These are phyloP conservation scores for Zaprionus bogoriensis DNA, from an alignment of 2,888 invertebrate genomes.

Conservation along the genomic window DNA sequence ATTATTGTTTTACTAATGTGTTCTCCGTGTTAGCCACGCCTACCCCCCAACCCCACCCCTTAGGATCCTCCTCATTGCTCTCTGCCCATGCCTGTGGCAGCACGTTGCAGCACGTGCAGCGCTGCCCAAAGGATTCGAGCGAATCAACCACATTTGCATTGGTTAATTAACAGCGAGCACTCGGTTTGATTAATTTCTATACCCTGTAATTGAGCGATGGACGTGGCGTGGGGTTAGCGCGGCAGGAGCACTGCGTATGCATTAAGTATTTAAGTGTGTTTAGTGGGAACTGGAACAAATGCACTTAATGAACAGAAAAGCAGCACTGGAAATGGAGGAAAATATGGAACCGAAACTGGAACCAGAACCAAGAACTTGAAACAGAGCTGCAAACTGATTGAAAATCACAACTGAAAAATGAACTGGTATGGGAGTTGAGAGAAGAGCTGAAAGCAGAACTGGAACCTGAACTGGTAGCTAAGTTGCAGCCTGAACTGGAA, in stretches of 20 bases:
- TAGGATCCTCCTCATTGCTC: no score
- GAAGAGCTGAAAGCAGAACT: neutral
- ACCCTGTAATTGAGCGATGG: no score
- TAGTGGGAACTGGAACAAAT: neutral
- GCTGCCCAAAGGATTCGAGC: neutral
- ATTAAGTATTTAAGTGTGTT: neutral
- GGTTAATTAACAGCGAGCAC: neutral
- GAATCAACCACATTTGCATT: neutral
- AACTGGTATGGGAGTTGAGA: neutral
- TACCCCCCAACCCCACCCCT: no score
- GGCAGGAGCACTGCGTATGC: no score
- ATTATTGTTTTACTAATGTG: slow-evolving; percentile 63
- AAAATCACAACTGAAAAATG: neutral
- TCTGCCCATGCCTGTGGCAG: no score
- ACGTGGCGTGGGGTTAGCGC: no score
- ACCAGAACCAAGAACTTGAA: neutral
- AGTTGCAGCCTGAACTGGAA: no score
- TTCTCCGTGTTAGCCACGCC: neutral
- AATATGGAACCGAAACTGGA: neutral
- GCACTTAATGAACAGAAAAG: no score
- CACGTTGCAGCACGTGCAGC: neutral
- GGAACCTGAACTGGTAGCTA: no score
- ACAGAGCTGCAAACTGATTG: neutral
- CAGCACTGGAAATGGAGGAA: neutral
- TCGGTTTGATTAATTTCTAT: neutral